Evolutionary conservation across 2,797 vertebrate species (phyloP), one percentile per base, ranked within the genome.

Genomic region (Enteromius paludinosus): DNA sequence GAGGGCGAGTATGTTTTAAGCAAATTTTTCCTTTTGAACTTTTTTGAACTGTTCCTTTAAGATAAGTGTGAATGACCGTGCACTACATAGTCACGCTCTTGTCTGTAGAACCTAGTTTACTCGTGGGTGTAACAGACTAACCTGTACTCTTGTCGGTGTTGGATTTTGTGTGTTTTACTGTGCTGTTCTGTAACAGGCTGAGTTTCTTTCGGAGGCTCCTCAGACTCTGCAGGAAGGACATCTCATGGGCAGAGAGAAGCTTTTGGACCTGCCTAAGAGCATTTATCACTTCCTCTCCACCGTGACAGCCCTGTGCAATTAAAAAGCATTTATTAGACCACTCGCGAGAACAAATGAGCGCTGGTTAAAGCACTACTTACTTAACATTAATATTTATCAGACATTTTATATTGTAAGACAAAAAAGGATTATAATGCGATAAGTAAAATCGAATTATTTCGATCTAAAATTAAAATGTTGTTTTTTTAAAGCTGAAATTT

Each of bases 181-280:
- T 89, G 70, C 12, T 90, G 90, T 90, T 94, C 86, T 94, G 93
- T 15, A 97, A 90, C 9, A 90, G 11, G 0, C 83, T 90, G 2
- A 97, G 94, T 88, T 95, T 96, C 66, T 95, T 95, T 88, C 84
- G 93, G 68, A 97, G 91, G 1, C 89, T 87, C 0, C 88, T 92
- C 0, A 89, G 89, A 9, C 92, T 91, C 80, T 89, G 93, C 86
- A 94, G 89, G 80, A 95, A 96, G 4, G 95, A 92, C 0, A 92
- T 89, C 86, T 97, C 96, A 0, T 97, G 96, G 0, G 86, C 89
- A 0, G 89, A 92, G 82, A 97, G 80, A 89, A 96, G 90, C 88
- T 95, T 96, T 90, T 97, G 94, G 87, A 96, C 92, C 89, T 95
- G 95, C 0, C 69, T 89, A 74, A 97, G 87, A 0, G 78, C 81